These are phyloP conservation scores for Phthorimaea operculella DNA, from an alignment of 1,140 invertebrate species.

Conservation along the genomic window DNA sequence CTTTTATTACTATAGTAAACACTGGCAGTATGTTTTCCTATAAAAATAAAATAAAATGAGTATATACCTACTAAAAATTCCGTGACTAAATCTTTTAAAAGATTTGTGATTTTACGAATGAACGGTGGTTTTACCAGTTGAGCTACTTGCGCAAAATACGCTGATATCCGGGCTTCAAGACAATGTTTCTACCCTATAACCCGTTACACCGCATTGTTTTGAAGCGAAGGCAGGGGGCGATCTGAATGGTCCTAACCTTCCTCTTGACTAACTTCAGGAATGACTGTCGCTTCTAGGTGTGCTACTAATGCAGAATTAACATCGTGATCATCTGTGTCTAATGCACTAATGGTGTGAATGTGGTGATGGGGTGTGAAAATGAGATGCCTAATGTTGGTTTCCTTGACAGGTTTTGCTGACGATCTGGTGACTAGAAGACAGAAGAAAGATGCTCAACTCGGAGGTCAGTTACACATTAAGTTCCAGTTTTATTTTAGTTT, in stretches of 20 bases:
- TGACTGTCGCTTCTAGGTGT: constrained; percentile 52
- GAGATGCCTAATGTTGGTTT: constrained; percentile 7
- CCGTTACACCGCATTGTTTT: no score
- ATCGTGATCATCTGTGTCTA: constrained; percentile 39
- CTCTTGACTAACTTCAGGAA: constrained; percentile 44
- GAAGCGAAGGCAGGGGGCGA: no score
- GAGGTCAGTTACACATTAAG: constrained; percentile 49
- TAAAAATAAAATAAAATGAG: no score
- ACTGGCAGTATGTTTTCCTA: no score
- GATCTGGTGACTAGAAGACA: constrained; percentile 71
- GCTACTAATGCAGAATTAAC: constrained; percentile 57
- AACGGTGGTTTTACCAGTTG: no score
- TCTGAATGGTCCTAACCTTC: constrained; percentile 31
- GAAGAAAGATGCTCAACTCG: constrained; percentile 69
- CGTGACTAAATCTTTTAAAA: no score
- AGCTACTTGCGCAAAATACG: no score
- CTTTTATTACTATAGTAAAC: no score
- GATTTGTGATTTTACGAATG: not conserved
- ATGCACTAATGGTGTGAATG: constrained; percentile 27
- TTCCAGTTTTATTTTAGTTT: no score
- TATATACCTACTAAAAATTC: no score
- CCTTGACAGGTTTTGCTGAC: constrained; percentile 61
- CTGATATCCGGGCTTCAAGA: no score
- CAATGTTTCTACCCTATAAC: no score
- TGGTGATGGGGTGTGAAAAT: not conserved